Conservation (phyloP, 2,113 vertebrate species). For the Vireo altiloquus region DNA sequence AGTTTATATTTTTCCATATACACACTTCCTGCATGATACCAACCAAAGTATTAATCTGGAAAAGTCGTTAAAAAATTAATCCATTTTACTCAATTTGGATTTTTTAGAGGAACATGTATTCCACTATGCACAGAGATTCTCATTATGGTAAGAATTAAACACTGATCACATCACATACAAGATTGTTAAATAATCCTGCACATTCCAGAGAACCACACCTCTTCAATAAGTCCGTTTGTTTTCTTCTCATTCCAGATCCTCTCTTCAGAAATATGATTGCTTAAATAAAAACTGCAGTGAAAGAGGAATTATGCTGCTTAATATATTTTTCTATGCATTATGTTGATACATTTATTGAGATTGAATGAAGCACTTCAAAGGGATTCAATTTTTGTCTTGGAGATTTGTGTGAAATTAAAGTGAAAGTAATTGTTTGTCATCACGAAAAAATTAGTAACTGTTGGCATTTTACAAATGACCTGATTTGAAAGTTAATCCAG, state of each 20-base stretch:
- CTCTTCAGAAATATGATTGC: neutral
- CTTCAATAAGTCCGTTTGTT: neutral
- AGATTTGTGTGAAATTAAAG: neutral
- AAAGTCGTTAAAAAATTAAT: neutral
- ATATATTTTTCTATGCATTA: neutral
- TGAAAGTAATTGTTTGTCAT: neutral
- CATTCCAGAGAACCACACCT: neutral
- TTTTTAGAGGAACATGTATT: neutral
- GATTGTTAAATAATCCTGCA: neutral
- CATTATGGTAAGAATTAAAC: neutral
- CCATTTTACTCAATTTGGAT: neutral
- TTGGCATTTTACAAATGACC: neutral
- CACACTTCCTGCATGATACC: neutral
- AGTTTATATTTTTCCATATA: neutral
- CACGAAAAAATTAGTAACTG: neutral
- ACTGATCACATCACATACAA: neutral
- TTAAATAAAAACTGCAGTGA: neutral
- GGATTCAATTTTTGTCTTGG: neutral
- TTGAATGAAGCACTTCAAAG: neutral
- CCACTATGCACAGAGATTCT: neutral
- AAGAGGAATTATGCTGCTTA: neutral
- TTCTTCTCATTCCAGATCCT: neutral
- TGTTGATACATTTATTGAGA: neutral
- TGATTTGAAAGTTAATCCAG: neutral
- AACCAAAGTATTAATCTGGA: neutral